Percentiles rank a stretch among this genome's conserved stretches.
phyloP scores from a whole-genome alignment of 1,140 invertebrate species.

The Uloborus diversus region DNA sequence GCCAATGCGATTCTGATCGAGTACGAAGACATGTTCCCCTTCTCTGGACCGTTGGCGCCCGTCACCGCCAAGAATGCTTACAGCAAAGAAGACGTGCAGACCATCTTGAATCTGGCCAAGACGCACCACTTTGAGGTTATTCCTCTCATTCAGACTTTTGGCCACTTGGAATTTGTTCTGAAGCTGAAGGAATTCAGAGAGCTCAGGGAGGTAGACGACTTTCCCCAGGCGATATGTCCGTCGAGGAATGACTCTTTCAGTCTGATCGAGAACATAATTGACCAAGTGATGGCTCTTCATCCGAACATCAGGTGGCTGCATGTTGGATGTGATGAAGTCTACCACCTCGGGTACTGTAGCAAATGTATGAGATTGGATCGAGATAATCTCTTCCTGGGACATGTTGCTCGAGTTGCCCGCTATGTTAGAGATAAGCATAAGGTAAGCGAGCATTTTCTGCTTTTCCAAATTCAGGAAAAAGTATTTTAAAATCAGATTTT shows the following conservation, averaged over 20 bases:
- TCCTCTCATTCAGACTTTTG: conserved; percentile 95
- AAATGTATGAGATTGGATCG: conserved; percentile 72
- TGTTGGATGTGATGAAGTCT: conserved; percentile 74
- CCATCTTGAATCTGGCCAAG: conserved; percentile 73
- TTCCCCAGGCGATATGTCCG: conserved; percentile 86
- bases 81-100: conserved; percentile 73
- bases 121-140: conserved; percentile 80
- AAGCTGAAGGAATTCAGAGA: conserved; percentile 81
- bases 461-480: no score
- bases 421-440: conserved; percentile 65
- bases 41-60: conserved; percentile 73
- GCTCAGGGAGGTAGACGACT: conserved; percentile 79
- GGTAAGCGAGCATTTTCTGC: no score
- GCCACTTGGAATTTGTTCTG: conserved; percentile 90
- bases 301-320: conserved; percentile 68
- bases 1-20: conserved; percentile 90
- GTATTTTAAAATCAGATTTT: no score
- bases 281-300: conserved; percentile 76
- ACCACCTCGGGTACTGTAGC: conserved; percentile 81
- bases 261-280: conserved; percentile 80
- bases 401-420: conserved; percentile 70
- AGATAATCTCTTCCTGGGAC: conserved; percentile 75
- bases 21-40: conserved; percentile 96
- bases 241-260: conserved; percentile 76
- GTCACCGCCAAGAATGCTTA: conserved; percentile 83